Percentiles rank a stretch among this genome's conserved stretches.
phyloP scores from a whole-genome alignment of 1,140 invertebrate species.

The Bombus difficillimus region DNA sequence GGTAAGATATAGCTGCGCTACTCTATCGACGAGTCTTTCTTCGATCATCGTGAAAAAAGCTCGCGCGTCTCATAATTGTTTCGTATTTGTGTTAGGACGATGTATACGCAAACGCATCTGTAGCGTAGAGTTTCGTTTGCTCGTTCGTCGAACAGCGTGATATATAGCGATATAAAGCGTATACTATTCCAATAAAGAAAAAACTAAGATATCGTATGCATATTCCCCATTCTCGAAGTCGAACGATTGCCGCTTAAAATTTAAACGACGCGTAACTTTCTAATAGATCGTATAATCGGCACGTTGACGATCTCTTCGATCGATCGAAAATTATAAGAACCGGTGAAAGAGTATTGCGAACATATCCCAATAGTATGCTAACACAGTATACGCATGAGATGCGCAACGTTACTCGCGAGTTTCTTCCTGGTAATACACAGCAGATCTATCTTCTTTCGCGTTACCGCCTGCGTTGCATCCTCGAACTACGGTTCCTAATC shows the following conservation, averaged over 20 bases:
- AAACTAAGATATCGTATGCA: background rate
- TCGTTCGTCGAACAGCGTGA: background rate
- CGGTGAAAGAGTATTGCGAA: background rate
- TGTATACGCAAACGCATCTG: background rate
- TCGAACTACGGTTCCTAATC: no score
- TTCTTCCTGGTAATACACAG: background rate
- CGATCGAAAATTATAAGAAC: background rate
- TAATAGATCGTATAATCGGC: background rate
- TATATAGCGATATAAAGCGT: background rate
- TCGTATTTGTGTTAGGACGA: background rate
- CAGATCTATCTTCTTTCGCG: background rate
- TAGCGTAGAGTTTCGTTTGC: background rate
- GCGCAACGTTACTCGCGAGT: background rate
- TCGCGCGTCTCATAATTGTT: background rate
- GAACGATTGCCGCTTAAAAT: background rate
- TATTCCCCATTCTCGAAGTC: background rate
- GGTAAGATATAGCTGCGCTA: slow-evolving; percentile 51
- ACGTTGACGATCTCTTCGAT: background rate
- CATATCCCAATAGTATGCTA: slow-evolving; percentile 41
- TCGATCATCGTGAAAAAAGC: background rate
- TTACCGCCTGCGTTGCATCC: background rate
- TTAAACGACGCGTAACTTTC: background rate
- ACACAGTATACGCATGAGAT: background rate
- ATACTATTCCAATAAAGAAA: background rate
- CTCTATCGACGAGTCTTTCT: slow-evolving; percentile 29